Percentiles rank a stretch among this genome's conserved stretches.
Conservation (phyloP, 2,797 vertebrate species). For the Aselliscus stoliczkanus region DNA sequence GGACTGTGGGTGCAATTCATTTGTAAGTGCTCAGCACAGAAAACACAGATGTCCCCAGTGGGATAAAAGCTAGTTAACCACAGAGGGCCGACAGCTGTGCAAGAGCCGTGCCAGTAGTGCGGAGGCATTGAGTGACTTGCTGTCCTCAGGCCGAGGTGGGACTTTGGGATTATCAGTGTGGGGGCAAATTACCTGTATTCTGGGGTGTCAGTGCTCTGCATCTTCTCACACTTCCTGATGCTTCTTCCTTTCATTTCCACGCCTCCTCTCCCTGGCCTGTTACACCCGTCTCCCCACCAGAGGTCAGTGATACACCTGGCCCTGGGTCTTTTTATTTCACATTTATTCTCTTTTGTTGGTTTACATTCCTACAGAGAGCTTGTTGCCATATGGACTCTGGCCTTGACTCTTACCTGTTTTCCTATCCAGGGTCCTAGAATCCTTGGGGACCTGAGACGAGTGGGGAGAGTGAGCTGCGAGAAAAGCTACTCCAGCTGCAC, state of each 20-base stretch:
- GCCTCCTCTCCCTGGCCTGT: neutral
- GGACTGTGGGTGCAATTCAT: neutral
- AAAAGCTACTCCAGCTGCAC: neutral
- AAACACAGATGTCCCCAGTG: neutral
- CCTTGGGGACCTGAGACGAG: neutral
- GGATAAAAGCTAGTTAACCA: neutral
- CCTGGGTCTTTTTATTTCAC: neutral
- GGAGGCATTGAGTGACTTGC: neutral
- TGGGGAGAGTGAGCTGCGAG: neutral
- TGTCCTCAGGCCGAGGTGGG: neutral
- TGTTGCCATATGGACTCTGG: neutral
- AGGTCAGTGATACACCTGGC: neutral
- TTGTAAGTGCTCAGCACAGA: neutral
- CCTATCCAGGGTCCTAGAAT: neutral
- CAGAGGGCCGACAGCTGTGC: neutral
- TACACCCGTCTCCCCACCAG: neutral
- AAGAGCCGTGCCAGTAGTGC: neutral
- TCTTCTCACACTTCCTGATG: neutral
- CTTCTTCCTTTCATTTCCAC: neutral
- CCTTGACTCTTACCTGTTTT: slow-evolving; percentile 19
- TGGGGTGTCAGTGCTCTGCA: neutral
- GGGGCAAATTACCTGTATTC: neutral
- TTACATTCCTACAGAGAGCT: neutral
- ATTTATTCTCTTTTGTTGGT: neutral
- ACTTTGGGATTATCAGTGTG: neutral